phyloP scores from a whole-genome alignment of 2,797 vertebrate genomes.

The Meriones psammophilus region DNA sequence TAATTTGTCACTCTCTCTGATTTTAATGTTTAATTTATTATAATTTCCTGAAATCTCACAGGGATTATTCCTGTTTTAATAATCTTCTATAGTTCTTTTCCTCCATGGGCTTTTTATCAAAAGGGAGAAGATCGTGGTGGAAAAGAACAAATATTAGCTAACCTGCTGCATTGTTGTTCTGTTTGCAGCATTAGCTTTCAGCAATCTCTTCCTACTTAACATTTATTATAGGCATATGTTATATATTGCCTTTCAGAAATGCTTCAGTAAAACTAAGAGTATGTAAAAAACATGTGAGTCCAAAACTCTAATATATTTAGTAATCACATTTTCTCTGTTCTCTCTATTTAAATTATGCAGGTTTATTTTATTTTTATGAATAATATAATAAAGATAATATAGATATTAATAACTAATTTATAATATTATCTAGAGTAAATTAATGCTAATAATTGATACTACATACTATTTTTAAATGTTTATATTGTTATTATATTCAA shows the following conservation, averaged over 20 bases:
- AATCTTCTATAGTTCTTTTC: not conserved
- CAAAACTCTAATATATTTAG: not conserved
- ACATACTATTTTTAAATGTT: not conserved
- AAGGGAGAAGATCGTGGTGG: not conserved
- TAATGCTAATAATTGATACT: not conserved
- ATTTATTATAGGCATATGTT: not conserved
- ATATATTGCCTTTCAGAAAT: not conserved
- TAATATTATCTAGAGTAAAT: not conserved
- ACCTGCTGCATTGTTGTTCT: not conserved
- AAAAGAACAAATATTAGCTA: slow-evolving; percentile 33
- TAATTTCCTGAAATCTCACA: not conserved
- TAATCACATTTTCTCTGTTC: not conserved
- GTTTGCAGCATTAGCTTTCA: not conserved
- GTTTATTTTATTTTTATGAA: not conserved
- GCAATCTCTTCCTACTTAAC: not conserved
- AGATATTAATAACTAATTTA: not conserved
- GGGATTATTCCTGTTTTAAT: not conserved
- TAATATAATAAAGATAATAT: not conserved
- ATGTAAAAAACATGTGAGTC: not conserved
- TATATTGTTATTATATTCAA: not conserved
- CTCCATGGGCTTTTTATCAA: not conserved
- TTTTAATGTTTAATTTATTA: slow-evolving; percentile 25
- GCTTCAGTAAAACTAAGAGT: not conserved
- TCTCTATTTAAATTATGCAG: not conserved
- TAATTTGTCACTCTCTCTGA: not conserved